These are phyloP conservation scores for Leptothorax acervorum DNA, from an alignment of 2,888 invertebrate species.

Conservation along the genomic window DNA sequence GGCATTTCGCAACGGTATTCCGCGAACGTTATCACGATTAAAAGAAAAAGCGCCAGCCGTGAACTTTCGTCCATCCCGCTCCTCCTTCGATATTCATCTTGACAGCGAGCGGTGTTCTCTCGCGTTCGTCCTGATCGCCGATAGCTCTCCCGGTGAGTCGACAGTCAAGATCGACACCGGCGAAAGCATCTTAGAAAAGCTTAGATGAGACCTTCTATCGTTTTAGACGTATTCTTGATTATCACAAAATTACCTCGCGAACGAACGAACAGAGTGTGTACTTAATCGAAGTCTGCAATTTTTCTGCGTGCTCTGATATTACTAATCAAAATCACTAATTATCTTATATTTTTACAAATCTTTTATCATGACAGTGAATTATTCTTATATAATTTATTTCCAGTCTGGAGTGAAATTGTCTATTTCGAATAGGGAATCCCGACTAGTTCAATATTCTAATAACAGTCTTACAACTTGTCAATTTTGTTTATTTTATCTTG, in stretches of 20 bases:
- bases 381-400: neutral
- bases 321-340: neutral
- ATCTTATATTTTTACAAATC: neutral
- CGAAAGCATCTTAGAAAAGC: constrained; percentile 23
- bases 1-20: constrained; percentile 61
- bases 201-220: neutral
- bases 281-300: neutral
- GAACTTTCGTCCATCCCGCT: constrained; percentile 67
- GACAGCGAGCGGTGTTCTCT: constrained; percentile 52
- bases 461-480: neutral
- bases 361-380: constrained; percentile 2
- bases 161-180: constrained; percentile 17
- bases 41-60: constrained; percentile 63
- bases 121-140: constrained; percentile 48
- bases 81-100: constrained; percentile 62
- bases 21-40: constrained; percentile 67
- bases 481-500: neutral
- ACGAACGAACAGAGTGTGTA: neutral
- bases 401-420: neutral
- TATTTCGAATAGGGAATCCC: neutral
- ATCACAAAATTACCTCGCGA: neutral
- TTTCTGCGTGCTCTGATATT: neutral
- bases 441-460: neutral
- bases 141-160: constrained; percentile 17
- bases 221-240: neutral